These are phyloP conservation scores for Terebella lapidaria DNA, from an alignment of 2,888 invertebrate species.

Conservation along the genomic window DNA sequence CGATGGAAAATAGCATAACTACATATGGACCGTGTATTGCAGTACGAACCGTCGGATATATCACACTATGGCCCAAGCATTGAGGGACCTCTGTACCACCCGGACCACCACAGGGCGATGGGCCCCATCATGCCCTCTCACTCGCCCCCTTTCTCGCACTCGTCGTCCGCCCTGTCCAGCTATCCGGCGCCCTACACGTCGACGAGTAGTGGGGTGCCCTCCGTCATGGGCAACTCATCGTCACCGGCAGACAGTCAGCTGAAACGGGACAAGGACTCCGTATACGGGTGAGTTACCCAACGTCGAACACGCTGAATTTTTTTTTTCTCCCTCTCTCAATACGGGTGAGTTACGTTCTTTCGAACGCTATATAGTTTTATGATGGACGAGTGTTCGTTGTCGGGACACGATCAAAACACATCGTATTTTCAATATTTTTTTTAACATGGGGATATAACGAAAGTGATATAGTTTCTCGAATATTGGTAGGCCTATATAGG, in stretches of 20 bases:
- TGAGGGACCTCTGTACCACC: neutral
- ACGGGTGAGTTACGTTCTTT: too few relatives aligned
- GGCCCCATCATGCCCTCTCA: neutral
- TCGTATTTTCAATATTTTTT: too few relatives aligned
- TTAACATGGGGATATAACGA: too few relatives aligned
- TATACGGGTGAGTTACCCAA: slow-evolving; percentile 24
- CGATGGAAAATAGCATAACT: too few relatives aligned
- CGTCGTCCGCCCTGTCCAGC: neutral
- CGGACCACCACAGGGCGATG: neutral
- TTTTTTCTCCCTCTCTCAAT: neutral
- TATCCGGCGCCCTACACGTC: neutral
- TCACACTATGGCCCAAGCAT: too few relatives aligned
- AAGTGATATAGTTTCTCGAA: too few relatives aligned
- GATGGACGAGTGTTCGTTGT: too few relatives aligned
- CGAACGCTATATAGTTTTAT: too few relatives aligned
- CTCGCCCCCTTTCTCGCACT: neutral
- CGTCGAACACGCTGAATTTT: neutral
- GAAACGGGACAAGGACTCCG: slow-evolving; percentile 28
- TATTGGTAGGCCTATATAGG: neutral
- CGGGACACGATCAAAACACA: too few relatives aligned
- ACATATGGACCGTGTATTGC: too few relatives aligned
- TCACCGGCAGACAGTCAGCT: slow-evolving; percentile 24
- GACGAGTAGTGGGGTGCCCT: neutral
- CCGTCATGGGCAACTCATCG: neutral
- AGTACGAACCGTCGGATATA: too few relatives aligned